phyloP scores from a whole-genome alignment of 2,888 invertebrate species.

The Hydroisotoma schaefferi region DNA sequence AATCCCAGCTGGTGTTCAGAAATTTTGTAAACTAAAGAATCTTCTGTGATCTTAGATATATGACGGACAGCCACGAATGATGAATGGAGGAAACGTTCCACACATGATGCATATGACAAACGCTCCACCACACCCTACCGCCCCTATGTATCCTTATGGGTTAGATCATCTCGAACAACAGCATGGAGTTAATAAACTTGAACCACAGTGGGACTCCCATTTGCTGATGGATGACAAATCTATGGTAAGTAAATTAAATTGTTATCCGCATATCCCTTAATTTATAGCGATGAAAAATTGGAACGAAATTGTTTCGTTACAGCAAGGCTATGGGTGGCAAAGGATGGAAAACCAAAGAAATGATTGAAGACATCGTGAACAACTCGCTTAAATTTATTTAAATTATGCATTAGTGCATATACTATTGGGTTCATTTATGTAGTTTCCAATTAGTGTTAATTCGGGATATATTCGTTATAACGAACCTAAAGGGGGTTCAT shows the following conservation, averaged over 20 bases:
- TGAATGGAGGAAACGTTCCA: constrained; percentile 43
- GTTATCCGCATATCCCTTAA: background rate
- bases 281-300: background rate
- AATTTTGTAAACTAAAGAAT: too few species aligned
- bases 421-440: too few species aligned
- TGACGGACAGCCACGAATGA: constrained; percentile 41
- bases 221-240: constrained; percentile 39
- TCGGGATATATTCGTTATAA: too few species aligned
- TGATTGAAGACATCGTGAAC: too few species aligned
- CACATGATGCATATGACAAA: constrained; percentile 42
- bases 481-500: too few species aligned
- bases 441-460: too few species aligned
- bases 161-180: constrained; percentile 36
- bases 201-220: constrained; percentile 42
- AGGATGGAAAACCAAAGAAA: too few species aligned
- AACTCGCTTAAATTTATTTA: too few species aligned
- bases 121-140: constrained; percentile 35
- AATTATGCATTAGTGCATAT: too few species aligned
- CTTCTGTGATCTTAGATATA: constrained; percentile 41
- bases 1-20: constrained; percentile 29
- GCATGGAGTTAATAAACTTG: constrained; percentile 40
- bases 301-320: background rate
- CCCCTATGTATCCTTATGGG: constrained; percentile 38
- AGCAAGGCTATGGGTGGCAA: too few species aligned
- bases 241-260: constrained; percentile 15